phyloP scores from a whole-genome alignment of 2,113 vertebrate species.

The Proteles cristata region DNA sequence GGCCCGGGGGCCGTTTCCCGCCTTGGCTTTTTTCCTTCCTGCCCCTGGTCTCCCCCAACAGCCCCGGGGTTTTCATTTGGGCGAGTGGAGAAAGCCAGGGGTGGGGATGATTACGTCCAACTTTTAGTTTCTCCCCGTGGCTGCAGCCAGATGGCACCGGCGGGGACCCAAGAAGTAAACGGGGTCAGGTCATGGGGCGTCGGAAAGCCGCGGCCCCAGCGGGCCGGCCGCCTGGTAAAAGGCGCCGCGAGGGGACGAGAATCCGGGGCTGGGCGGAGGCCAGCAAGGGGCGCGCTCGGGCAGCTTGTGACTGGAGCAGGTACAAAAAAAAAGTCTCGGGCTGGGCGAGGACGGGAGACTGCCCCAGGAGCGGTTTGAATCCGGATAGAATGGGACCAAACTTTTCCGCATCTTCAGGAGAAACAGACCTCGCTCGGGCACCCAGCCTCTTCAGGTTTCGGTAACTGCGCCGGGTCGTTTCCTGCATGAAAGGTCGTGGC shows the following conservation, averaged over 20 bases:
- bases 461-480: background rate
- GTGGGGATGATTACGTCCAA: background rate
- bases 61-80: background rate
- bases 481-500: background rate
- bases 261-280: background rate
- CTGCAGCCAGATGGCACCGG: background rate
- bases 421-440: background rate
- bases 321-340: background rate
- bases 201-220: background rate
- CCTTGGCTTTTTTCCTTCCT: background rate
- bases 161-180: background rate
- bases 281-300: background rate
- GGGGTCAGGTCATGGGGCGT: background rate
- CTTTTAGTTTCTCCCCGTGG: background rate
- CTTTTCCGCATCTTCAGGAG: background rate
- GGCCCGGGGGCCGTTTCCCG: background rate
- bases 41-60: fast-evolving
- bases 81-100: background rate
- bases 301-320: background rate
- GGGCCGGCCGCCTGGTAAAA: background rate
- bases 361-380: background rate
- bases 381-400: background rate
- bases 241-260: background rate
- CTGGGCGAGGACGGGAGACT: background rate
- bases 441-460: background rate